Percentiles rank a stretch among this genome's conserved stretches.
These are phyloP conservation scores for Corydoras sp. DNA, from an alignment of 2,113 vertebrate genomes.

Conservation along the genomic window DNA sequence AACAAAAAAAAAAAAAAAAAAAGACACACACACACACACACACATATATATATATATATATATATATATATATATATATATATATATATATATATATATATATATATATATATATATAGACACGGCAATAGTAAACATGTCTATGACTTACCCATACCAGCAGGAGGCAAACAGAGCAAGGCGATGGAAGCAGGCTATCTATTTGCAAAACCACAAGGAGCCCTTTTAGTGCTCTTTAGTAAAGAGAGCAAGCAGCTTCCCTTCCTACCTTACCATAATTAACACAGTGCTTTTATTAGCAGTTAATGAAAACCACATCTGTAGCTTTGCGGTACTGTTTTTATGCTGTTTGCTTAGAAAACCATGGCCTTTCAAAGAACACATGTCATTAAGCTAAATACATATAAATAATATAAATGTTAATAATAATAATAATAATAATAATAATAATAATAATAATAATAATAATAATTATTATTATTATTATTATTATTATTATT, in stretches of 20 bases:
- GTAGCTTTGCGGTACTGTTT: background rate
- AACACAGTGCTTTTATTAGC: conserved; percentile 9
- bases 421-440: too few species aligned
- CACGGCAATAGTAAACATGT: conserved; percentile 54
- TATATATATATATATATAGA: conserved; percentile 32
- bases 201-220: conserved; percentile 30
- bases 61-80: too few species aligned
- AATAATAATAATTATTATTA: too few species aligned
- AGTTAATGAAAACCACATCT: conserved; percentile 1
- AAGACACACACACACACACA: too few species aligned
- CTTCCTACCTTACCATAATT: background rate
- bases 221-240: conserved; percentile 18
- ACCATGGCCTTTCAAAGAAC: background rate
- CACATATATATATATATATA: too few species aligned
- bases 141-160: conserved; percentile 5
- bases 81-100: too few species aligned
- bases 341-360: background rate
- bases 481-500: too few species aligned
- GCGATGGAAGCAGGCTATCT: conserved; percentile 13
- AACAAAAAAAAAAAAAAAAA: too few species aligned
- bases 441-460: too few species aligned
- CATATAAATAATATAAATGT: too few species aligned
- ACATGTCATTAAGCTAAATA: background rate
- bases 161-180: conserved; percentile 30
- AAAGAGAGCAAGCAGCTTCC: background rate